Conservation (phyloP, 1,140 invertebrate species). For the Teleopsis dalmanni region DNA sequence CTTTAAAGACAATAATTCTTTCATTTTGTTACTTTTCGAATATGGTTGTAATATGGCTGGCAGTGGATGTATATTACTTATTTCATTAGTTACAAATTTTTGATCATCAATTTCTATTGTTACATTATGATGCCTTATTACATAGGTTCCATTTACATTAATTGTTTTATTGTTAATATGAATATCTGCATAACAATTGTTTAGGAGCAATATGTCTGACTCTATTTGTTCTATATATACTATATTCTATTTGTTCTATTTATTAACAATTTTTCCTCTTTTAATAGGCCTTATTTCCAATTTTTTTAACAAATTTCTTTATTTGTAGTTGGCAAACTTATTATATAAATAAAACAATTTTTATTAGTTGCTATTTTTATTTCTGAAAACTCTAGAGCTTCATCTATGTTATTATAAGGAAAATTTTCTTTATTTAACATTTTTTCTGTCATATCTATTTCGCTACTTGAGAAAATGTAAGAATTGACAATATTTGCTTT, state of each 20-base stretch:
- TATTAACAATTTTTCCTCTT: neutral
- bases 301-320: neutral
- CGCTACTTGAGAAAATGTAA: neutral
- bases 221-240: neutral
- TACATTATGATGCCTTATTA: neutral
- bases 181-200: neutral
- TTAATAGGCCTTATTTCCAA: neutral
- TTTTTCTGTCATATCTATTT: slow-evolving; percentile 1
- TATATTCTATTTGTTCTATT: neutral
- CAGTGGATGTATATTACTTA: neutral
- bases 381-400: neutral
- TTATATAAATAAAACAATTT: neutral
- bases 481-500: slow-evolving; percentile 2
- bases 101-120: neutral
- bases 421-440: neutral
- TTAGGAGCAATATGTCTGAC: neutral
- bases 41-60: neutral
- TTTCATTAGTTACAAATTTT: neutral
- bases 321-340: neutral
- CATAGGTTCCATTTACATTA: neutral
- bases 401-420: neutral
- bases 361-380: neutral
- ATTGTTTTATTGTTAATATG: neutral
- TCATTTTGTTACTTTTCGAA: neutral
- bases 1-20: neutral